Evolutionary conservation across 2,113 vertebrate genomes (phyloP), one percentile per base, ranked within the genome.

Genomic region (Zeus faber): DNA sequence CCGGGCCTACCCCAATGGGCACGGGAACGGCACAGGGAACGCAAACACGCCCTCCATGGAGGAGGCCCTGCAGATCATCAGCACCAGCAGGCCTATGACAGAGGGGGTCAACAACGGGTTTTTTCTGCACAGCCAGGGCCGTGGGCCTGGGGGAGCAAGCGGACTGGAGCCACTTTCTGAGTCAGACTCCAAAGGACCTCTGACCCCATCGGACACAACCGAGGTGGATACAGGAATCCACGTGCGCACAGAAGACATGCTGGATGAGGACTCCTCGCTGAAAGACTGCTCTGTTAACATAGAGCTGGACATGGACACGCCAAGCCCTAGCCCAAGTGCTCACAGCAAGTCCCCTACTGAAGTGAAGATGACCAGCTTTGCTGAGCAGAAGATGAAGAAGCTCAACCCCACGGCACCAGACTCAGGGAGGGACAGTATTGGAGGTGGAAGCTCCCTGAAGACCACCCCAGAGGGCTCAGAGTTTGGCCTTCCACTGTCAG

Each of bases 211-310:
- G 5, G 93, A 97, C 77, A 94, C 84, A 44, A 93, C 93, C 1
- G 97, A 97, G 77, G 91, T 93, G 4, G 97, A 99, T 76, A 99
- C 96, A 0, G 95, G 96, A 58, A 93, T 98, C 72, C 94, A 98
- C 9, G 90, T 97, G 49, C 92, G 84, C 10, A 98, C 97, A 31
- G 97, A 98, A 67, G 95, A 99, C 74, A 95, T 97, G 0, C 88
- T 96, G 78, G 97, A 99, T 64, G 97, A 99, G 64, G 95, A 99
- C 72, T 98, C 94, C 20, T 98, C 97, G 33, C 82, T 99, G 71
- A 92, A 90, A 70, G 96, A 98, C 77, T 97, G 93, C 59, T 97
- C 95, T 11, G 90, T 95, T 48, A 97, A 95, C 76, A 90, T 98
- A 85, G 97, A 99, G 58, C 91, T 96, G 6, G 97, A 98, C 59